phyloP scores from a whole-genome alignment of 2,797 vertebrate species.

The Remorina albescens region DNA sequence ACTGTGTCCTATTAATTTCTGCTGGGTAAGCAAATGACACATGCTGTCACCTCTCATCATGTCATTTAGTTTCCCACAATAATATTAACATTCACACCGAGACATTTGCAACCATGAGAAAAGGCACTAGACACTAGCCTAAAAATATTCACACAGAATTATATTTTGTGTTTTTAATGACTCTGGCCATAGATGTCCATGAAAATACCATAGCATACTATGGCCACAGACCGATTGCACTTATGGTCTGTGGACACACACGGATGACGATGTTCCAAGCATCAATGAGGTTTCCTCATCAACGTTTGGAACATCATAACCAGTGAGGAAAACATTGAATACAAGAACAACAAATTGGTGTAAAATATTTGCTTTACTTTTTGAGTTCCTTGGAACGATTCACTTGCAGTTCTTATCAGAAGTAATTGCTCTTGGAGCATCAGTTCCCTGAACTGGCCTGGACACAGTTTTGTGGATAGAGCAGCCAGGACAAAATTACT shows the following conservation, averaged over 20 bases:
- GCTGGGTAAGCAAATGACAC: slow-evolving; percentile 34
- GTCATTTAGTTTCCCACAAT: not conserved
- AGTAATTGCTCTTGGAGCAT: not conserved
- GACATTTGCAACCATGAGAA: not conserved
- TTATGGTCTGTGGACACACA: too few relatives aligned
- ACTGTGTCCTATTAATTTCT: slow-evolving; percentile 28
- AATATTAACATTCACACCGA: too few relatives aligned
- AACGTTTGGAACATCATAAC: not conserved
- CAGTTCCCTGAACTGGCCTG: not conserved
- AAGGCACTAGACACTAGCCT: not conserved
- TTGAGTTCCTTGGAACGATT: not conserved
- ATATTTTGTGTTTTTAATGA: not conserved
- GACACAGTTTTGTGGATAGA: not conserved
- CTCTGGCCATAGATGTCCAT: too few relatives aligned
- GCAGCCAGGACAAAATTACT: not conserved
- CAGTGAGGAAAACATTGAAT: not conserved
- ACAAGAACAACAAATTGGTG: not conserved
- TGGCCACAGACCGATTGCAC: too few relatives aligned
- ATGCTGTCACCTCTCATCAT: not conserved
- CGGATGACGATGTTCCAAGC: too few relatives aligned
- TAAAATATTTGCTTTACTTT: not conserved
- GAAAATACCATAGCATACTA: too few relatives aligned
- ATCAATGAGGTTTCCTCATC: not conserved
- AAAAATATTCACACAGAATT: not conserved
- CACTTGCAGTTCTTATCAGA: not conserved